Conservation (phyloP, 2,888 invertebrate genomes). For the Athripsodes cinereus region DNA sequence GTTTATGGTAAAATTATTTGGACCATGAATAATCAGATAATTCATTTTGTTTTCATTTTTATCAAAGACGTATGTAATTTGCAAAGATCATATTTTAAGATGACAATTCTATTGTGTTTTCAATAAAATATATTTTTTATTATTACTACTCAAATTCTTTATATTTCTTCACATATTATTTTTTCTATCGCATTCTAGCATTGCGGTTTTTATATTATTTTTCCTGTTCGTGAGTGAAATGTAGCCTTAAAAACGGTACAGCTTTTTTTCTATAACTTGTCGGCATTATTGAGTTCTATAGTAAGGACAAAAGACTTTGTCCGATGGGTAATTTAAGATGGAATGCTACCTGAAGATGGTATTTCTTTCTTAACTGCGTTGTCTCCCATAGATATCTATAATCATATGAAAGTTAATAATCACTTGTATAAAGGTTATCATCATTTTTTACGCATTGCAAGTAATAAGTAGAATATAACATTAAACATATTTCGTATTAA, state of each 20-base stretch:
- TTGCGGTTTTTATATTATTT: neutral
- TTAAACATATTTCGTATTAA: too few relatives aligned
- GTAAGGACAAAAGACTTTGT: conserved; percentile 15
- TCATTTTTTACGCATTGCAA: too few relatives aligned
- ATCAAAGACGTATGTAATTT: neutral
- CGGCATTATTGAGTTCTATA: neutral
- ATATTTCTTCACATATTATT: neutral
- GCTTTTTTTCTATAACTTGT: neutral
- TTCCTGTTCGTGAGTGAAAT: neutral
- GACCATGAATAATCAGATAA: neutral
- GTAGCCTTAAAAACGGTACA: neutral
- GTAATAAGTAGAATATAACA: too few relatives aligned
- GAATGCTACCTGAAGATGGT: conserved; percentile 24
- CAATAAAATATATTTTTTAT: neutral
- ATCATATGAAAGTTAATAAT: too few relatives aligned
- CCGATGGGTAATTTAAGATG: conserved; percentile 18
- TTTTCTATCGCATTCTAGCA: neutral
- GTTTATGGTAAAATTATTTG: neutral
- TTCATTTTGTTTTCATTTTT: neutral
- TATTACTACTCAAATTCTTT: neutral
- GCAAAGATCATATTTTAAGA: conserved; percentile 1
- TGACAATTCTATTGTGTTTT: neutral
- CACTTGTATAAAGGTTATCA: too few relatives aligned
- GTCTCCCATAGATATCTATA: neutral
- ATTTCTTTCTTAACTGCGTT: conserved; percentile 9